Base-by-base conservation (phyloP, 2,113 vertebrate species). In the Bombycilla garrulus region DNA sequence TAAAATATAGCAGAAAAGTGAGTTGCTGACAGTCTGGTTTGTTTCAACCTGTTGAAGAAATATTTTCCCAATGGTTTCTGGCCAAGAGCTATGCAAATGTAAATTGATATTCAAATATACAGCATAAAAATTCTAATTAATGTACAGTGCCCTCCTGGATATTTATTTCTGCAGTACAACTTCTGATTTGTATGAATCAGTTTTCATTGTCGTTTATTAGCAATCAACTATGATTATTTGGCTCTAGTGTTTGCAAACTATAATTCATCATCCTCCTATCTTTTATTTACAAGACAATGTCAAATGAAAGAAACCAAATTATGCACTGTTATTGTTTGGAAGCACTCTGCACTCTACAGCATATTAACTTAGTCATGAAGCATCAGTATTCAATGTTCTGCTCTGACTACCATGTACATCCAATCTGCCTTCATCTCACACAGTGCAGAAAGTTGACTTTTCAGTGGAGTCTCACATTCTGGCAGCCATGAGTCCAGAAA, bases 241-340 rank as follows among this genome's bases (percentile, higher is more conserved):
- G 40, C 36, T 93, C 57, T 95, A 71, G 23, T 96, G 84, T 95
- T 97, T 96, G 88, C 61, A 97, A 97, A 95, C 57, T 94, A 33
- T 85, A 97, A 95, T 95, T 96, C 85, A 96, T 97, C 92, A 90
- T 67, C 65, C 4, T 90, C 57, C 94, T 92, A 97, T 97, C 73
- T 97, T 98, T 98, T 96, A 97, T 97, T 97, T 97, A 97, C 96
- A 76, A 98, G 69, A 85, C 64, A 77, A 79, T 92, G 54, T 95
- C 90, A 95, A 87, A 92, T 23, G 40, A 95, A 96, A 95, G 57
- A 81, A 96, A 21, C 38, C 6, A 96, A 96, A 86, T 84, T 72
- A 71, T 90, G 11, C 53, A 81, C 58, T 77, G 18, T 57, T 96
- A 96, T 95, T 87, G 20, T 10, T 79, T 92, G 86, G 79, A 65